Evolutionary conservation across 2,888 invertebrate species (phyloP).

Genomic region (Enchytraeus crypticus): DNA sequence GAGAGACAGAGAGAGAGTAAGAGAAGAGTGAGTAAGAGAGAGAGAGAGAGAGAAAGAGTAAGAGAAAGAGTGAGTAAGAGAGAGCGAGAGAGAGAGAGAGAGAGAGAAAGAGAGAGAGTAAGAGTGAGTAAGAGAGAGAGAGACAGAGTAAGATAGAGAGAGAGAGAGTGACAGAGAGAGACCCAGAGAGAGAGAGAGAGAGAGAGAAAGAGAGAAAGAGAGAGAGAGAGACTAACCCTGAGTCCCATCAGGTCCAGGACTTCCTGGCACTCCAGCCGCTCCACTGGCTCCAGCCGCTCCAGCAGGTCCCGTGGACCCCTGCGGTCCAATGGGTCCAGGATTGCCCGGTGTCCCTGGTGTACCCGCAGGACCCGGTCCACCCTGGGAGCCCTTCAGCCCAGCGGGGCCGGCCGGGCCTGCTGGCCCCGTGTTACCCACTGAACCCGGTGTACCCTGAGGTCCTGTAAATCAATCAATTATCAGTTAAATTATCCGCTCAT

Average conservation of each 20-base stretch:
- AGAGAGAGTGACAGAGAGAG: too few species aligned
- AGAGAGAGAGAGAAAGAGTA: too few species aligned
- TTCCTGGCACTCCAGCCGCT: conserved; percentile 15
- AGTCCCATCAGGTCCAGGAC: conserved; percentile 6
- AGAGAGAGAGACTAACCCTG: background rate
- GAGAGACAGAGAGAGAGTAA: too few species aligned
- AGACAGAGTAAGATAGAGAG: too few species aligned
- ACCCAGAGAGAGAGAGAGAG: too few species aligned
- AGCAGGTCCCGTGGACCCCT: conserved; percentile 24
- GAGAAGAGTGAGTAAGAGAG: too few species aligned
- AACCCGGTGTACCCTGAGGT: conserved; percentile 46
- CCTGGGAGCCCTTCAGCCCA: conserved; percentile 7
- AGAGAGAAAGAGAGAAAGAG: too few species aligned
- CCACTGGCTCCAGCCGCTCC: conserved; percentile 25
- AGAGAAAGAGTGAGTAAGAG: too few species aligned
- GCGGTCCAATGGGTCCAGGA: conserved; percentile 1
- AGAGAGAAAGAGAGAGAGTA: too few species aligned
- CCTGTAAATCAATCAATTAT: background rate
- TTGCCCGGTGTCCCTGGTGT: conserved; percentile 11
- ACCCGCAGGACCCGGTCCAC: conserved; percentile 1
- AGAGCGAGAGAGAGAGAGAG: too few species aligned
- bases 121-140: too few species aligned
- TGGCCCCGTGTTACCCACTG: conserved; percentile 2
- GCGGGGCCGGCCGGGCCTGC: conserved; percentile 11
- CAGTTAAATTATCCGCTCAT: too few species aligned